Base-by-base conservation (phyloP, 2,113 vertebrate species). In the Siphamia tubifer region DNA sequence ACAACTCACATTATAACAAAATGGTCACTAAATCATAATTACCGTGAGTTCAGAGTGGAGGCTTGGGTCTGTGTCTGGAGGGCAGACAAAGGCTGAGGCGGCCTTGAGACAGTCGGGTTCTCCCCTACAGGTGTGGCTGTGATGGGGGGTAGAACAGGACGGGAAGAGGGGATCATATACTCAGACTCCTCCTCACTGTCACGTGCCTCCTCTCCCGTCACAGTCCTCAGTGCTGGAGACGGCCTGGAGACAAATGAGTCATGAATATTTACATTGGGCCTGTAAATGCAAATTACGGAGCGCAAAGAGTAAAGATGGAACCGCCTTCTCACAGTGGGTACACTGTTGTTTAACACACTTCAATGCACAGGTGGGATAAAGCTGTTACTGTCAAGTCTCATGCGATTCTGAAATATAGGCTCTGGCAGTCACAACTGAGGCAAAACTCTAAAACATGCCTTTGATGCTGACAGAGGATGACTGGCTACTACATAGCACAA, bases 131-230 rank as follows among this genome's bases (percentile, higher is more conserved):
- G 40, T 12, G 64, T 36, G 4, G 73, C 17, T 0, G 21, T 16
- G 24, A 87, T 47, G 36, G 89, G 84, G 40, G 91, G 90, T 49
- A 94, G 84, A 32, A 93, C 62, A 1, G 96, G 98, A 25, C 94
- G 92, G 3, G 97, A 98, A 19, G 95, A 95, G 1, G 98, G 98
- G 23, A 95, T 94, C 98, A 98, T 99, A 89, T 99, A 99, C 52
- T 97, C 97, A 0, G 95, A 93, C 68, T 98, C 97, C 53, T 97
- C 96, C 5, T 94, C 94, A 0, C 89, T 94, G 57, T 96, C 95
- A 32, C 84, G 82, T 6, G 63, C 43, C 54, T 94, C 94, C 15
- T 96, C 95, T 51, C 90, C 93, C 1, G 91, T 17, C 53, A 84
- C 87, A 53, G 86, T 74, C 80, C 95, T 96, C 77, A 89, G 91